These are phyloP conservation scores for Probaryconus sp. DNA, from an alignment of 1,140 invertebrate species.

Conservation along the genomic window DNA sequence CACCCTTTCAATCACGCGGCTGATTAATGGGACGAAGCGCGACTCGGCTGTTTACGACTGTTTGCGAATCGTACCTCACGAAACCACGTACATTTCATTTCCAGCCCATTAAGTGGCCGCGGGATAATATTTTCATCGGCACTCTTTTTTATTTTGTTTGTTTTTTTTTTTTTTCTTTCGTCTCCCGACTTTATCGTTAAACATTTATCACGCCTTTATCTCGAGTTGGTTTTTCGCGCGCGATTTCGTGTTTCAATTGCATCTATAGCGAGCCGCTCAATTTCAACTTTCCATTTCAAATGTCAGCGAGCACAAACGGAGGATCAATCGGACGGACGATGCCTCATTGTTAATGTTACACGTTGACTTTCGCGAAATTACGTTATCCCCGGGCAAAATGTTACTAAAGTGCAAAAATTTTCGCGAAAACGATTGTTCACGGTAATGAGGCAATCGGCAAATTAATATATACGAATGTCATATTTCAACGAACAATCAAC, in stretches of 20 bases:
- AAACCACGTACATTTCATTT: constrained; percentile 15
- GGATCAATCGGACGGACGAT: constrained; percentile 39
- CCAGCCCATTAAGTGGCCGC: constrained; percentile 1
- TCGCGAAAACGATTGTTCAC: constrained; percentile 14
- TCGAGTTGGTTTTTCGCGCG: too few species aligned
- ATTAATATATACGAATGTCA: constrained; percentile 22
- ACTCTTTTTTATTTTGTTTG: not conserved
- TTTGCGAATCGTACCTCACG: constrained; percentile 1
- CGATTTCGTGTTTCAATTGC: not conserved
- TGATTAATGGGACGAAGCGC: constrained; percentile 1
- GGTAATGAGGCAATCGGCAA: constrained; percentile 39
- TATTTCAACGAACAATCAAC: constrained; percentile 33
- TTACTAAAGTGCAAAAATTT: constrained; percentile 30
- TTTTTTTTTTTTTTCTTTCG: not conserved
- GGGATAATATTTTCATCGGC: too few species aligned
- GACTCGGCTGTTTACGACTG: not conserved
- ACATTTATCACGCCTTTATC: constrained; percentile 1
- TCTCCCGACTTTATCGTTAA: not conserved
- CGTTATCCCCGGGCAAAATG: constrained; percentile 11
- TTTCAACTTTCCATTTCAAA: constrained; percentile 45
- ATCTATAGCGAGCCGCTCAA: constrained; percentile 10
- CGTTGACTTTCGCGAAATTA: not conserved
- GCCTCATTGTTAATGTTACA: constrained; percentile 28
- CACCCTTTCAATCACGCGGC: constrained; percentile 29
- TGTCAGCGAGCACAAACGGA: constrained; percentile 13